Base-by-base conservation (phyloP, 2,888 invertebrate genomes). In the Pheosia tremula region DNA sequence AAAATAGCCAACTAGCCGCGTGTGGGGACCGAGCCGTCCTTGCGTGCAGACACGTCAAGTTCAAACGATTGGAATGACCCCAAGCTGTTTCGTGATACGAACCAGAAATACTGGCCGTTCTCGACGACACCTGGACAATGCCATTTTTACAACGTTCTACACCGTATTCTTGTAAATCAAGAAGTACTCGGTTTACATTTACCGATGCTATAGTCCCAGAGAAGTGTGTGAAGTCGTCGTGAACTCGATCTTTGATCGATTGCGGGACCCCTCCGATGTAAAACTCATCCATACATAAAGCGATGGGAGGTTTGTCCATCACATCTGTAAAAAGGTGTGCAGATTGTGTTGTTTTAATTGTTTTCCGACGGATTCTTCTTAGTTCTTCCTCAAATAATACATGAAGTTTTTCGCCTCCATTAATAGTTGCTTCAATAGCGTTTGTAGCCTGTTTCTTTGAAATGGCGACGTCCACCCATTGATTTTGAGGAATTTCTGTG, bases 91-190 rank as follows among this genome's bases (percentile, higher is more conserved):
- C 93, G 55, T 90, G 83, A 63, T 93, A 93, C 4, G 84, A 85
- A 37, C 88, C 88, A n/a, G 92, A 92, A 41, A 92, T 69, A 67
- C 93, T 93, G 2, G 91, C 91, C 13, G 91, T 86, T 61, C 85
- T 82, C 10, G 91, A 90, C 11, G 92, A 91, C 8, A 93, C 72
- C 62, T 90, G 90, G n/a, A 88, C 61, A 66, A 69, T 79, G 38
- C 80, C 79, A 38, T 85, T 82, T 63, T 80, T 88, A 66, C 78
- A 77, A 37, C 88, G 80, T 69, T 93, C 92, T 8, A 84, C 68
- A 59, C 76, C 84, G 43, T 71, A 80, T n/a, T 78, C 80, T 58
- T 87, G 84, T 41, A 93, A 75, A 71, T 93, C 89, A 60, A 87
- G 73, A 61, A 87, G 75, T 11, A 74, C 75, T 58, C 78, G 76